phyloP scores from a whole-genome alignment of 2,888 invertebrate species.

The Punctoribates punctum region DNA sequence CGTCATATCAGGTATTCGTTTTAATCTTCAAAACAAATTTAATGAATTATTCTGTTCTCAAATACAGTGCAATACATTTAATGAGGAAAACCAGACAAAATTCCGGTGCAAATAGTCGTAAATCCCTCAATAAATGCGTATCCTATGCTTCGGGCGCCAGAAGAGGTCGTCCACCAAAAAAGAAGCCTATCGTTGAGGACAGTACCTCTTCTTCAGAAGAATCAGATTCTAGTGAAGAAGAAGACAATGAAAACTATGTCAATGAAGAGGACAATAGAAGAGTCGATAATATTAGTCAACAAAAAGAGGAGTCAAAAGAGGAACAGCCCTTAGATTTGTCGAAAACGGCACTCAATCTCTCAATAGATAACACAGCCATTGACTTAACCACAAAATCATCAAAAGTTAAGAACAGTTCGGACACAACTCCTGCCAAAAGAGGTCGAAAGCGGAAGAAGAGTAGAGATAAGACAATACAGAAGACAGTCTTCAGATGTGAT shows the following conservation, averaged over 20 bases:
- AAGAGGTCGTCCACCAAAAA: neutral
- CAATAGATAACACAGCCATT: neutral
- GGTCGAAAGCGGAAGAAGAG: slow-evolving; percentile 22
- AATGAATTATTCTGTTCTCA: neutral
- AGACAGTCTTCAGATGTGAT: slow-evolving; percentile 8
- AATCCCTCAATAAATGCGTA: neutral
- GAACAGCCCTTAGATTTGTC: slow-evolving; percentile 25
- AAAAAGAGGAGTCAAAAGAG: neutral
- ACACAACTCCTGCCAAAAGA: neutral
- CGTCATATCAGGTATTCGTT: neutral
- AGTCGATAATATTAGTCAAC: neutral
- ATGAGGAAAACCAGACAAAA: too few relatives aligned
- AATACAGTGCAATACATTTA: neutral
- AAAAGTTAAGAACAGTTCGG: neutral
- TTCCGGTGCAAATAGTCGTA: neutral
- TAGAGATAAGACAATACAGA: neutral
- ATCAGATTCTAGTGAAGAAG: slow-evolving; percentile 7
- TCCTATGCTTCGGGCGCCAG: neutral
- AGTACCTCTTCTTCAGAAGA: neutral
- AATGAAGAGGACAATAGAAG: neutral
- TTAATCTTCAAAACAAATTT: neutral
- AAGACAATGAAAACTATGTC: neutral
- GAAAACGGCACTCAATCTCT: neutral
- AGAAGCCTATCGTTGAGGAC: neutral
- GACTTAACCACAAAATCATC: neutral